Percentiles rank a stretch among this genome's conserved stretches.
These are phyloP conservation scores for Blera fallax DNA, from an alignment of 2,888 invertebrate genomes.

Conservation along the genomic window DNA sequence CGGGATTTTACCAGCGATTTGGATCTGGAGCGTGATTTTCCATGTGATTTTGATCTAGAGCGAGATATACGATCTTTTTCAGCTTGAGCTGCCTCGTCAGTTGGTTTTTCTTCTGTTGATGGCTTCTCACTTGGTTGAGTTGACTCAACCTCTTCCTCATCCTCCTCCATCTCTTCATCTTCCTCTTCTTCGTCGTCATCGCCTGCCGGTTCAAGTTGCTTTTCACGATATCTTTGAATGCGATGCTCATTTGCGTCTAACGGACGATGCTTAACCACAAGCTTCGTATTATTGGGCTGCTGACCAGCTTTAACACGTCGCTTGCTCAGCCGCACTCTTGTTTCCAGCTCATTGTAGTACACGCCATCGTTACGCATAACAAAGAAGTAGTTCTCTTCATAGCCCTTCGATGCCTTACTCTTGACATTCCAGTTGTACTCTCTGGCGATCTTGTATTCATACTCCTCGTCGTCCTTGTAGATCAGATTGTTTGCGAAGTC, in stretches of 20 bases:
- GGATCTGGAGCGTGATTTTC: constrained; percentile 74
- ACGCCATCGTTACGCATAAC: constrained; percentile 94
- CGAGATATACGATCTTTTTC: constrained; percentile 74
- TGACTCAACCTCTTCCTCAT: constrained; percentile 78
- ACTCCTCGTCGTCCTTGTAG: constrained; percentile 94
- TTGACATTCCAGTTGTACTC: constrained; percentile 99
- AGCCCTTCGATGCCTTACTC: constrained; percentile 96
- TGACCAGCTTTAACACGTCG: constrained; percentile 90
- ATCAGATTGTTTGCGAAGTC: constrained; percentile 90
- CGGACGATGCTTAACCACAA: constrained; percentile 95
- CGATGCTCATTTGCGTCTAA: constrained; percentile 92
- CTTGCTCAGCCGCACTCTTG: constrained; percentile 96
- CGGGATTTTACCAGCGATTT: constrained; percentile 74
- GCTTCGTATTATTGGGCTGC: constrained; percentile 82
- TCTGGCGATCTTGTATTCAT: constrained; percentile 98
- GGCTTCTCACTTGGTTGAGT: constrained; percentile 75
- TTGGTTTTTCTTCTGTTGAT: constrained; percentile 57
- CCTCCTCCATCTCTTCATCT: constrained; percentile 84
- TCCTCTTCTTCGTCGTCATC: constrained; percentile 88
- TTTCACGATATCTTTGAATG: constrained; percentile 92
- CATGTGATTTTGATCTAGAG: constrained; percentile 76
- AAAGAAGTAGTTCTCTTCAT: constrained; percentile 98
- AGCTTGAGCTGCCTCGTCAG: constrained; percentile 73
- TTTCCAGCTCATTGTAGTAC: constrained; percentile 97
- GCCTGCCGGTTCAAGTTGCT: constrained; percentile 92